A percentile compares a stretch with the other conserved stretches of the same genome.
Evolutionary conservation across 2,113 vertebrate species (phyloP).

Genomic region (Oreotrochilus melanogaster): DNA sequence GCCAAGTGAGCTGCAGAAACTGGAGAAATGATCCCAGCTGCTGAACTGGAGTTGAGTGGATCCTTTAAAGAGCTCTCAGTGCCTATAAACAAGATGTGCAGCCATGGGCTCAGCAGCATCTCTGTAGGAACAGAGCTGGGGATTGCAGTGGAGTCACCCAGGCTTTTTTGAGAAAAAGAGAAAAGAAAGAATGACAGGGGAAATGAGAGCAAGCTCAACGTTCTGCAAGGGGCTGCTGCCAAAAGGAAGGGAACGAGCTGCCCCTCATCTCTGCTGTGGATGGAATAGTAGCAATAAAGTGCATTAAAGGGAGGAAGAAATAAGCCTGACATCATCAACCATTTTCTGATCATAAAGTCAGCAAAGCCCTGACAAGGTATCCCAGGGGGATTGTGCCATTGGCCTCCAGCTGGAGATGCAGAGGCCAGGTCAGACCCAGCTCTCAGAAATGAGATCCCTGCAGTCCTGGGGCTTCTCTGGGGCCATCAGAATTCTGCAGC

Average conservation of each 20-base stretch:
- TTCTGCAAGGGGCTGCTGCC: not conserved
- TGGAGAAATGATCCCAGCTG: not conserved
- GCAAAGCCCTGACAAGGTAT: not conserved
- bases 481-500: not conserved
- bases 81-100: not conserved
- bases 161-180: not conserved
- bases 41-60: not conserved
- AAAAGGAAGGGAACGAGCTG: not conserved
- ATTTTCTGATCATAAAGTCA: not conserved
- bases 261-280: not conserved
- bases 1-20: not conserved
- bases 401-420: not conserved
- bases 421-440: not conserved
- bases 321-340: not conserved
- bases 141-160: not conserved
- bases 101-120: not conserved
- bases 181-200: not conserved
- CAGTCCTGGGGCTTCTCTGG: not conserved
- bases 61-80: not conserved
- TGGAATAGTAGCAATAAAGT: not conserved
- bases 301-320: slow-evolving; percentile 3
- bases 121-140: not conserved
- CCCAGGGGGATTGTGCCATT: not conserved
- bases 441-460: not conserved
- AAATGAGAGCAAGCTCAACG: not conserved